Evolutionary conservation across 2,797 vertebrate species (phyloP).

Genomic region (Mus caroli): DNA sequence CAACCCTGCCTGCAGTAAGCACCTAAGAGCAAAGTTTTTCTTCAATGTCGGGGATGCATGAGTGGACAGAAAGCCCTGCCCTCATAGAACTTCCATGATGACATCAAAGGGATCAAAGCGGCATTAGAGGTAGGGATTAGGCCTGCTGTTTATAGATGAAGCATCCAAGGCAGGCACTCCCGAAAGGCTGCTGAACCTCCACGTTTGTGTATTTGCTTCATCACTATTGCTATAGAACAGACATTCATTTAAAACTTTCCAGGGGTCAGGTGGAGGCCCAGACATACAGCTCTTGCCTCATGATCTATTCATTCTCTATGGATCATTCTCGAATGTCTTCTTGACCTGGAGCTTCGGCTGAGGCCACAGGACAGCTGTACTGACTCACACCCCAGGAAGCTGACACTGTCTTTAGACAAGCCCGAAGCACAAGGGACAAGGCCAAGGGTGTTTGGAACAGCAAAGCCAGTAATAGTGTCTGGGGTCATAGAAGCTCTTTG

Average conservation of each 20-base stretch:
- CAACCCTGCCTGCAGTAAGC: background rate
- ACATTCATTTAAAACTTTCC: background rate
- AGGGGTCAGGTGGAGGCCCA: background rate
- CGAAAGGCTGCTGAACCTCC: background rate
- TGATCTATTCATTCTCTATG: background rate
- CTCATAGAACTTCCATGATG: background rate
- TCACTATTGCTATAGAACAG: background rate
- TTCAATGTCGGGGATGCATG: background rate
- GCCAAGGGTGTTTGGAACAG: background rate
- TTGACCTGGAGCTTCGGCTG: background rate
- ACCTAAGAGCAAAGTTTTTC: background rate
- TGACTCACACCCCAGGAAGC: background rate
- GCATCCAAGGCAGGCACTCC: background rate
- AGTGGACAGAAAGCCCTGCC: background rate
- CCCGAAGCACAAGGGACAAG: background rate
- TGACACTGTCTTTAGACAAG: background rate
- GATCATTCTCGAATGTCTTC: background rate
- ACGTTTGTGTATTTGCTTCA: background rate
- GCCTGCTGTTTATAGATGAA: background rate
- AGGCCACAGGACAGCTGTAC: background rate
- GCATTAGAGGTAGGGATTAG: background rate
- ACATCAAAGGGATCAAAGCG: background rate
- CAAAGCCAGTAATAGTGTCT: background rate
- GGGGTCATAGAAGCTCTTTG: background rate
- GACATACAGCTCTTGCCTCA: fast-evolving